Percentiles rank a stretch among this genome's conserved stretches.
Evolutionary conservation across 2,113 vertebrate species (phyloP).

Genomic region (Cyphomyrus discorhynchus): DNA sequence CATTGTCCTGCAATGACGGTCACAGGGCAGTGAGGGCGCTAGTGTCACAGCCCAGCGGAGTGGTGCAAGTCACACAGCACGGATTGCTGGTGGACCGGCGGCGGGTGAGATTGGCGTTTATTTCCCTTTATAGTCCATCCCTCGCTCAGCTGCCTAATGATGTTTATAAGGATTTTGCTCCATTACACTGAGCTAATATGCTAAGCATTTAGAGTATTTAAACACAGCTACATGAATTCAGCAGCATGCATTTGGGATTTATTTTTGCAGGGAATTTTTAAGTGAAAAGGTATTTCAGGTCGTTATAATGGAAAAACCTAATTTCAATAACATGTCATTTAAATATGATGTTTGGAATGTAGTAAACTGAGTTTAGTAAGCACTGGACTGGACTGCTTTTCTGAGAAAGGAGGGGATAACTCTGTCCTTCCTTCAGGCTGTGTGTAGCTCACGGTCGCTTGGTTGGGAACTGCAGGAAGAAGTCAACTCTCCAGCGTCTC

Average conservation of each 20-base stretch:
- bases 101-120: constrained; percentile 26
- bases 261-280: neutral
- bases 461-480: constrained; percentile 44
- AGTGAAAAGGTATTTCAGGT: neutral
- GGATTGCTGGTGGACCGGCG: constrained; percentile 26
- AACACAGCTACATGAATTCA: neutral
- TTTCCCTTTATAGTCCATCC: neutral
- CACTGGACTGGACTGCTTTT: neutral
- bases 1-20: neutral
- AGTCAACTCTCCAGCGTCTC: constrained; percentile 36
- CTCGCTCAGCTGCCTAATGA: neutral
- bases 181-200: neutral
- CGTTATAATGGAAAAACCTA: neutral
- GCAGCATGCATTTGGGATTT: neutral
- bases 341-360: neutral
- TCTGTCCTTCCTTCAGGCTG: constrained; percentile 21
- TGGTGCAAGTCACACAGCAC: constrained; percentile 39
- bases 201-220: neutral
- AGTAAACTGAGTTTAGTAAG: neutral
- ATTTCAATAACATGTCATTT: neutral
- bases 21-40: constrained; percentile 40
- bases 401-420: neutral
- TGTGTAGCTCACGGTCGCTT: constrained; percentile 28
- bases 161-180: neutral
- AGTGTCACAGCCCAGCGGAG: constrained; percentile 38